Percentiles rank a stretch among this genome's conserved stretches.
Evolutionary conservation across 1,140 invertebrate genomes (phyloP).

Genomic region (Drosophila nebulosa): DNA sequence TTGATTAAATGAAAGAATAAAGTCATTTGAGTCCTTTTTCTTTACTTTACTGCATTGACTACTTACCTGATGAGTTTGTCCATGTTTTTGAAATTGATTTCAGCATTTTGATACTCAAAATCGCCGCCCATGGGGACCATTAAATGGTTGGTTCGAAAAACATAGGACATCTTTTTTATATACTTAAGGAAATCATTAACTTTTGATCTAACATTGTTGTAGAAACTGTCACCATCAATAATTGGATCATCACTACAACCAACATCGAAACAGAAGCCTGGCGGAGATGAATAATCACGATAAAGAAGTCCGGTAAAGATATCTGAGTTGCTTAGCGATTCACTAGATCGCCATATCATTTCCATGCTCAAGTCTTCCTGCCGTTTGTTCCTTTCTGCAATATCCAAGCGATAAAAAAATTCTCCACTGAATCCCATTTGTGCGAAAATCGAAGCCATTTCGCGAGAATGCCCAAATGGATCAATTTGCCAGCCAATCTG

Average conservation of each 20-base stretch:
- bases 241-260: constrained; percentile 91
- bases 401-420: constrained; percentile 94
- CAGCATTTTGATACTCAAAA: constrained; percentile 93
- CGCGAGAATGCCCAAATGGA: constrained; percentile 94
- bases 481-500: constrained; percentile 96
- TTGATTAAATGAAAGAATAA: constrained; percentile 8
- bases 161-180: constrained; percentile 81
- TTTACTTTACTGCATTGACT: background rate
- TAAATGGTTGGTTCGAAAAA: constrained; percentile 87
- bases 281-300: constrained; percentile 90
- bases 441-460: constrained; percentile 92
- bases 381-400: constrained; percentile 89
- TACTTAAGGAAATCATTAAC: constrained; percentile 84
- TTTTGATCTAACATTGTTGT: constrained; percentile 87
- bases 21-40: background rate
- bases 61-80: constrained; percentile 93
- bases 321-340: constrained; percentile 84
- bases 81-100: constrained; percentile 92
- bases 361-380: constrained; percentile 82
- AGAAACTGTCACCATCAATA: constrained; percentile 87
- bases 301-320: constrained; percentile 88
- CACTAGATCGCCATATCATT: constrained; percentile 83
- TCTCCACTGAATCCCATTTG: constrained; percentile 93
- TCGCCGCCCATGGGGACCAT: constrained; percentile 96
- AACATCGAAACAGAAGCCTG: constrained; percentile 94